Base-by-base conservation (phyloP, 1,140 invertebrate genomes). In the Ditylenchus dipsaci region DNA sequence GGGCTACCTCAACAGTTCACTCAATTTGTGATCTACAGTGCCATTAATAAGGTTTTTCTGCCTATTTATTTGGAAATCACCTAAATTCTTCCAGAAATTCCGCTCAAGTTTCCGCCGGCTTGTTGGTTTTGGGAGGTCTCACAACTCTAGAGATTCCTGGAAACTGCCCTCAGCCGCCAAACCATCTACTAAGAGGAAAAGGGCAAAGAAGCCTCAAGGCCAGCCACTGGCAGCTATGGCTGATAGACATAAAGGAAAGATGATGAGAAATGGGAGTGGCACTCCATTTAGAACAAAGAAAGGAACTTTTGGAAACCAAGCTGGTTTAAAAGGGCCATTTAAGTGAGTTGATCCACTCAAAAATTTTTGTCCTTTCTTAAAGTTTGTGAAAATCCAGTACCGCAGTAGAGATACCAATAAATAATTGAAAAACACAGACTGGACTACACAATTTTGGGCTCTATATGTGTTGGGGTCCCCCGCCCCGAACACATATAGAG, bases 1-100 rank as follows among this genome's bases (percentile, higher is more conserved):
- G 0, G 80, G 80, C 15, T 82, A 82, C 66, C 61, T 82, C n/a
- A 82, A 82, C 65, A 78, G 75, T 29, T 83, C 77, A 0, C 62
- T 82, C 1, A 82, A 82, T 62, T 83, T 43, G 77, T 83, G 47
- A 83, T 82, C 61, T 82, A 82, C 58, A 75, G 81, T 19, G 78
- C 79, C 29, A 83, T 82, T 45, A 82, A 82, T 66, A 83, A 82
- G 49, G 79, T 82, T 49, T 13, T 43, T 30, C 5, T 62, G n/a
- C n/a, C n/a, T n/a, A n/a, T n/a, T n/a, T n/a, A n/a, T n/a, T n/a
- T n/a, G n/a, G n/a, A n/a, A n/a, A n/a, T 26, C 7, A 30, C 26
- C 26, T 38, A 11, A 11, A 5, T 38, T 38, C 11, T 68, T 83
- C 45, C 53, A 81, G 77, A 81, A 80, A 66, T 81, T 81, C 61